Evolutionary conservation across 2,113 vertebrate species (phyloP).

Genomic region (Notothenia rossii): DNA sequence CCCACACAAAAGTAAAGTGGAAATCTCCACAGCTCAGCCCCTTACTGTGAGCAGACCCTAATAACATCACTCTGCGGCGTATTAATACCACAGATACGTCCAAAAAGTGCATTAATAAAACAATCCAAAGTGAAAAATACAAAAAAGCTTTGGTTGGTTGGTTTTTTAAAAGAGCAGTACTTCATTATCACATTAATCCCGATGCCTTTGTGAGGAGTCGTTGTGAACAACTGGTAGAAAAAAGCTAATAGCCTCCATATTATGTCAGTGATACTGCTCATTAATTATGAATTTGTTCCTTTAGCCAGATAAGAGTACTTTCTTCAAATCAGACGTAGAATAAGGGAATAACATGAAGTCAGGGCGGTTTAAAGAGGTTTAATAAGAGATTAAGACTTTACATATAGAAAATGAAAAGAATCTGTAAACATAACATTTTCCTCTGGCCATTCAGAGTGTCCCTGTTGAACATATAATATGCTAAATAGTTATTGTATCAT

Average conservation of each 20-base stretch:
- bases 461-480: no score
- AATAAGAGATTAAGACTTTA: not conserved
- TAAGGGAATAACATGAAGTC: not conserved
- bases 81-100: constrained; percentile 27
- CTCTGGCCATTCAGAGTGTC: not conserved
- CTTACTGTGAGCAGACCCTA: constrained; percentile 47
- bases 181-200: constrained; percentile 7
- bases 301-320: not conserved
- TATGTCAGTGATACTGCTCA: constrained; percentile 23
- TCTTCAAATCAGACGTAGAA: not conserved
- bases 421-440: not conserved
- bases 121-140: constrained; percentile 12
- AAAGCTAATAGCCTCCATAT: constrained; percentile 10
- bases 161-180: not conserved
- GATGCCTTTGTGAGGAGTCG: not conserved
- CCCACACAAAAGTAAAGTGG: constrained; percentile 83
- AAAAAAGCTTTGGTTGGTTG: constrained; percentile 11
- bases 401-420: not conserved
- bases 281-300: constrained; percentile 6
- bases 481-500: no score
- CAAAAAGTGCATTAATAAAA: constrained; percentile 35
- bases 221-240: constrained; percentile 10
- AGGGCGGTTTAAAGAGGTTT: not conserved
- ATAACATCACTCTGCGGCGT: constrained; percentile 38
- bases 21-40: constrained; percentile 75